These are phyloP conservation scores for Chloroclystis v-ata DNA, from an alignment of 2,888 invertebrate species.

Conservation along the genomic window DNA sequence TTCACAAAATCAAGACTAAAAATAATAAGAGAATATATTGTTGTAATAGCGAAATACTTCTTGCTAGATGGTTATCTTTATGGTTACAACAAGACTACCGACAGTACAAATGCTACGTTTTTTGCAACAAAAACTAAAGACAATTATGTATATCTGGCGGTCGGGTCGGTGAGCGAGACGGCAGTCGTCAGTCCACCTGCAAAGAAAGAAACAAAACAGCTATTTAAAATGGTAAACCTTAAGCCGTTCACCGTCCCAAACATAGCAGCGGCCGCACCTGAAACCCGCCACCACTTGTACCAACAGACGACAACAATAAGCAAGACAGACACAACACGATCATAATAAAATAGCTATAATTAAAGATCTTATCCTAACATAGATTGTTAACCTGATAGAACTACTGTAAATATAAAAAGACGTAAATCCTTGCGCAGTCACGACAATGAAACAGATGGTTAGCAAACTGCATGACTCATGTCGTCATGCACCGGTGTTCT, in stretches of 20 bases:
- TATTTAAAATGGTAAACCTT: conserved; percentile 51
- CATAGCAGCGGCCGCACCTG: conserved; percentile 42
- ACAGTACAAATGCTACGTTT: conserved; percentile 4
- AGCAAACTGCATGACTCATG: conserved; percentile 47
- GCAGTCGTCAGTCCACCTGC: conserved; percentile 54
- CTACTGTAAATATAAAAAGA: conserved; percentile 23
- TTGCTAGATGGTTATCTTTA: conserved; percentile 7
- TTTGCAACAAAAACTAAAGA: conserved; percentile 17
- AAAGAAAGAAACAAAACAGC: conserved; percentile 70
- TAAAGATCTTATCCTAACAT: neutral
- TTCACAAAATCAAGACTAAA: conserved; percentile 10
- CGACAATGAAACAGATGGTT: conserved; percentile 59
- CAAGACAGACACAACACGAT: conserved; percentile 25
- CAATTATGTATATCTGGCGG: conserved; percentile 30
- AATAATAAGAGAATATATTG: no score
- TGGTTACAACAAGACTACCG: conserved; percentile 26
- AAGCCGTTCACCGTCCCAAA: conserved; percentile 54
- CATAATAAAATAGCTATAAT: conserved; percentile 1
- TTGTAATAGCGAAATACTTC: no score
- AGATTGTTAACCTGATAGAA: no score
- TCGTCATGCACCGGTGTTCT: conserved; percentile 31
- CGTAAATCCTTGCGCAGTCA: conserved; percentile 34
- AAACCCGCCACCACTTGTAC: conserved; percentile 52
- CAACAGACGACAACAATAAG: conserved; percentile 36
- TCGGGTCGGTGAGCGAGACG: conserved; percentile 42